A percentile compares a stretch with the other conserved stretches of the same genome.
phyloP scores from a whole-genome alignment of 2,797 vertebrate genomes.

The Thaleichthys pacificus region DNA sequence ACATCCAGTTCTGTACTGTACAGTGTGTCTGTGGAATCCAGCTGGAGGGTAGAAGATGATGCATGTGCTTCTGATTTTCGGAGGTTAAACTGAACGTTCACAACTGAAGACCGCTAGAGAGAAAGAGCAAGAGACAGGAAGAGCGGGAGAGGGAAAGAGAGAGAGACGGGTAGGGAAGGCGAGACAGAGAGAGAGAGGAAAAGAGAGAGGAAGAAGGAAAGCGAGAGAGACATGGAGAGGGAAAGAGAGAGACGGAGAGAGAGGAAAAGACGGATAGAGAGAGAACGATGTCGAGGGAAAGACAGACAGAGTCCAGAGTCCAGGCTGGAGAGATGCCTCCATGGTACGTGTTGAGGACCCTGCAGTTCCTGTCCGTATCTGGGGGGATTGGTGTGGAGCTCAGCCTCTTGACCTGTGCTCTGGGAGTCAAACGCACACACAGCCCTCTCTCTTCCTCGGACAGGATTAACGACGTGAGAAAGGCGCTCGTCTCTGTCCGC shows the following conservation, averaged over 20 bases:
- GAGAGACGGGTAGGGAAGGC: background rate
- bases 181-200: no score
- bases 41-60: no score
- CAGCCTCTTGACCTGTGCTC: conserved; percentile 29
- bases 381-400: conserved; percentile 41
- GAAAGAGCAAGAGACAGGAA: no score
- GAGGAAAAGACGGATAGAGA: background rate
- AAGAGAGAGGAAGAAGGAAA: no score
- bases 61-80: no score
- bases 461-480: conserved; percentile 43
- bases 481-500: conserved; percentile 5
- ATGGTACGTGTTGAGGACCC: background rate
- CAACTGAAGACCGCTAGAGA: background rate
- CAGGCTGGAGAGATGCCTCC: background rate
- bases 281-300: background rate
- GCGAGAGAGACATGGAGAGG: no score
- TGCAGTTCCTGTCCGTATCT: conserved; percentile 16
- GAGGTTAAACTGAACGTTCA: background rate
- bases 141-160: background rate
- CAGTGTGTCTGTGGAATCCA: background rate
- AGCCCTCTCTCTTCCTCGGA: conserved; percentile 40
- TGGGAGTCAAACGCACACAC: conserved; percentile 50
- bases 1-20: background rate
- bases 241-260: background rate
- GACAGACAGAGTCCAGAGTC: background rate